Percentiles rank a stretch among this genome's conserved stretches.
These are phyloP conservation scores for Idaea straminata DNA, from an alignment of 2,888 invertebrate genomes.

Conservation along the genomic window DNA sequence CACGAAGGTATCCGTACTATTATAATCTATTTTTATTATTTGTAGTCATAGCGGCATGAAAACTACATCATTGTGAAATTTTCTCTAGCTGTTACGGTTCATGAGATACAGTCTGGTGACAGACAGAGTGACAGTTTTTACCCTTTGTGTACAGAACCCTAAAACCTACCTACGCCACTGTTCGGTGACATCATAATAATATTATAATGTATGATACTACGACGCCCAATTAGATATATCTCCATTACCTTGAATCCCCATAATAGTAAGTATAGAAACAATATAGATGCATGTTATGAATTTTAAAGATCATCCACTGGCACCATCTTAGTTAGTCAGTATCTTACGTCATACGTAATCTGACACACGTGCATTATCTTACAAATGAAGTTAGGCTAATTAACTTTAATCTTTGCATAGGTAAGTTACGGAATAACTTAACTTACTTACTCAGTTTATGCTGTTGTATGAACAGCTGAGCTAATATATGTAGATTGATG, in stretches of 20 bases:
- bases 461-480: neutral
- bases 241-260: neutral
- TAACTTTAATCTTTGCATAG: constrained; percentile 2
- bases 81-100: too few relatives aligned
- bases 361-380: neutral
- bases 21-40: too few relatives aligned
- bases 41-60: too few relatives aligned
- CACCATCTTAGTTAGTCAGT: neutral
- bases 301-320: neutral
- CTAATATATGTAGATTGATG: constrained; percentile 3
- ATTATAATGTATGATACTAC: neutral
- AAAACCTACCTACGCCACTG: neutral
- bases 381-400: neutral
- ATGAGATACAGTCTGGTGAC: too few relatives aligned
- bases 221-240: neutral
- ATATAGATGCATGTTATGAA: neutral
- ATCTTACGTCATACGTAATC: neutral
- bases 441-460: neutral
- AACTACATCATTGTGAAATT: too few relatives aligned
- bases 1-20: too few relatives aligned
- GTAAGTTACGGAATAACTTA: neutral
- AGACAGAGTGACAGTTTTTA: neutral
- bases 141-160: neutral
- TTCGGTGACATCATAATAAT: neutral
- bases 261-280: neutral